Percentiles rank a stretch among this genome's conserved stretches.
These are phyloP conservation scores for Phoxinus phoxinus DNA, from an alignment of 2,113 vertebrate species.

Conservation along the genomic window DNA sequence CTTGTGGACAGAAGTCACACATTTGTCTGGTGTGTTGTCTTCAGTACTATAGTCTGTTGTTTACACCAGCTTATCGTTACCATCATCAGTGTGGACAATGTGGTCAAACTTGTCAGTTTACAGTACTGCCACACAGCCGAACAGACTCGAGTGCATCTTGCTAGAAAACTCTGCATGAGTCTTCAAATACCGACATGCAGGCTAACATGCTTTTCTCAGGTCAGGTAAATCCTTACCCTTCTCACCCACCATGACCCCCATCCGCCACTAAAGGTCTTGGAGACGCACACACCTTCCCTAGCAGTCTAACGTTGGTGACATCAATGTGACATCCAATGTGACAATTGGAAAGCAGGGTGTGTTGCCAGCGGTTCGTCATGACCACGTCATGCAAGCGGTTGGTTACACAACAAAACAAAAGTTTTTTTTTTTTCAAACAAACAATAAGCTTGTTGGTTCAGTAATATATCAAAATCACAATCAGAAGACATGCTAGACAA, in stretches of 20 bases:
- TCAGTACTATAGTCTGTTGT: constrained; percentile 46
- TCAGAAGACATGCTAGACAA: constrained; percentile 14
- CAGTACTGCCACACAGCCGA: constrained; percentile 10
- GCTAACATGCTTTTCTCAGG: constrained; percentile 22
- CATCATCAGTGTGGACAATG: constrained; percentile 55
- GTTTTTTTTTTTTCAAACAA: not conserved
- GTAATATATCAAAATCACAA: constrained; percentile 32
- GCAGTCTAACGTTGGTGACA: not conserved
- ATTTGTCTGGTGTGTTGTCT: constrained; percentile 33
- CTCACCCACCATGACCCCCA: not conserved
- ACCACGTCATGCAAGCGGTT: constrained; percentile 17
- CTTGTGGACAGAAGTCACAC: not conserved
- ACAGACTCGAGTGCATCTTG: constrained; percentile 15
- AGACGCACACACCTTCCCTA: constrained; percentile 22
- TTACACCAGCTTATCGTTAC: constrained; percentile 42
- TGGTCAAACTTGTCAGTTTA: constrained; percentile 69
- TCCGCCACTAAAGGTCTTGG: not conserved
- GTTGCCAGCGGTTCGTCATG: constrained; percentile 14
- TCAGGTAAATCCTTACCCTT: not conserved
- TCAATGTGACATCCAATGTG: constrained; percentile 24
- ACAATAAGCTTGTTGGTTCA: not conserved
- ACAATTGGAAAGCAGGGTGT: constrained; percentile 23
- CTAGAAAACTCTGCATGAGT: constrained; percentile 43
- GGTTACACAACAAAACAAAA: not conserved
- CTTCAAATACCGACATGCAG: not conserved